A percentile compares a stretch with the other conserved stretches of the same genome.
These are phyloP conservation scores for Drosophila seguyi DNA, from an alignment of 1,140 invertebrate genomes.

Conservation along the genomic window DNA sequence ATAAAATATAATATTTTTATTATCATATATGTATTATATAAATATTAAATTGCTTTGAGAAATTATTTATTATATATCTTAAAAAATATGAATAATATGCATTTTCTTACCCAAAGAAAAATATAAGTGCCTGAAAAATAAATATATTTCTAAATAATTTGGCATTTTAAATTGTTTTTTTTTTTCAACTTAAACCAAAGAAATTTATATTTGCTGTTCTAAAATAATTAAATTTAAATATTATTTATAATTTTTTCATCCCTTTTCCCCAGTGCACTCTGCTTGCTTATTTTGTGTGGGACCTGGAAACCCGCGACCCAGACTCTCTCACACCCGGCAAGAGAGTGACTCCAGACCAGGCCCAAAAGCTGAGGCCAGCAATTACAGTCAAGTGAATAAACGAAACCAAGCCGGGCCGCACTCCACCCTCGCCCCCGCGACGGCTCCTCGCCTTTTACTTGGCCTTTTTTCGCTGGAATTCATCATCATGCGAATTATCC, in stretches of 20 bases:
- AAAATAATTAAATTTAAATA: too few relatives aligned
- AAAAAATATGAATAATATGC: too few relatives aligned
- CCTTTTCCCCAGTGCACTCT: constrained; percentile 1
- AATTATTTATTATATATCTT: too few relatives aligned
- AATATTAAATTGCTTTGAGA: too few relatives aligned
- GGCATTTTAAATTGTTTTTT: not conserved
- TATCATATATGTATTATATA: too few relatives aligned
- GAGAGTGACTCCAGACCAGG: constrained; percentile 13
- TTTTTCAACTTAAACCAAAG: too few relatives aligned
- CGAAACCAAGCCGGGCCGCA: constrained; percentile 48
- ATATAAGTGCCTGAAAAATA: too few relatives aligned
- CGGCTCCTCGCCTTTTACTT: constrained; percentile 64
- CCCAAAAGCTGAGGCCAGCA: constrained; percentile 54
- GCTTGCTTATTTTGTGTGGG: constrained; percentile 59
- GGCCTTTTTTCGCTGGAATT: constrained; percentile 79
- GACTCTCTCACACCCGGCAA: constrained; percentile 38
- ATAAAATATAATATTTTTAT: too few relatives aligned
- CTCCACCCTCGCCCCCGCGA: not conserved
- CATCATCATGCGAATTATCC: constrained; percentile 82
- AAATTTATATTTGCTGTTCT: not conserved
- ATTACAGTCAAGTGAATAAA: constrained; percentile 76
- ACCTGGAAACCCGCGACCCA: constrained; percentile 58
- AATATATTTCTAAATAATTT: not conserved
- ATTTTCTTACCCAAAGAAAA: too few relatives aligned
- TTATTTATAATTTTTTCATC: too few relatives aligned